Percentiles rank a stretch among this genome's conserved stretches.
These are phyloP conservation scores for Bolinopsis microptera DNA, from an alignment of 37 sponge, comb jelly and placozoan species.

Conservation along the genomic window DNA sequence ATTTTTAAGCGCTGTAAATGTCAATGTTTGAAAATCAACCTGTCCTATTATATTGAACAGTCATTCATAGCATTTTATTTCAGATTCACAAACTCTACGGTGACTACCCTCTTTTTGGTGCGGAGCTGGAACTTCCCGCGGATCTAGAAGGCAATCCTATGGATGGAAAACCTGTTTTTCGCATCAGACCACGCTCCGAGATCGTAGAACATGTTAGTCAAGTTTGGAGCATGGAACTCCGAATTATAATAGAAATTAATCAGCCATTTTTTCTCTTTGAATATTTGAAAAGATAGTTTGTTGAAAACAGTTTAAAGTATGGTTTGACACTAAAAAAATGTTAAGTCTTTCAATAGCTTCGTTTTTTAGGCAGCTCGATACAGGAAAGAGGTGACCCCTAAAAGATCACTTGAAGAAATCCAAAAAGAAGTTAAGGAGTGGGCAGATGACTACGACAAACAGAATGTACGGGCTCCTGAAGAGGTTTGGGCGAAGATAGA, in stretches of 20 bases:
- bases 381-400: no score
- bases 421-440: neutral
- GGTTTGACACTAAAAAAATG: no score
- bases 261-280: no score
- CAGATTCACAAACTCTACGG: conserved; percentile 36
- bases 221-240: no score
- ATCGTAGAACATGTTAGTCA: neutral
- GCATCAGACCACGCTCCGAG: conserved; percentile 19
- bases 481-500: conserved; percentile 38
- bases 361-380: neutral
- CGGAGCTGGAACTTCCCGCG: conserved; percentile 14
- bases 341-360: no score
- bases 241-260: no score
- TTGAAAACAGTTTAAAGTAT: no score
- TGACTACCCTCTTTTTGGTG: conserved; percentile 1
- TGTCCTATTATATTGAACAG: no score
- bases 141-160: neutral
- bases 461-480: neutral
- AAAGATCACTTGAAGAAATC: neutral
- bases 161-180: conserved; percentile 31
- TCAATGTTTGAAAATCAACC: no score
- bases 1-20: no score
- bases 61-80: neutral
- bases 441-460: neutral
- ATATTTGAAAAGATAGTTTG: no score